Percentiles rank a stretch among this genome's conserved stretches.
These are phyloP conservation scores for Drosophila navojoa DNA, from an alignment of 1,140 invertebrate species.

Conservation along the genomic window DNA sequence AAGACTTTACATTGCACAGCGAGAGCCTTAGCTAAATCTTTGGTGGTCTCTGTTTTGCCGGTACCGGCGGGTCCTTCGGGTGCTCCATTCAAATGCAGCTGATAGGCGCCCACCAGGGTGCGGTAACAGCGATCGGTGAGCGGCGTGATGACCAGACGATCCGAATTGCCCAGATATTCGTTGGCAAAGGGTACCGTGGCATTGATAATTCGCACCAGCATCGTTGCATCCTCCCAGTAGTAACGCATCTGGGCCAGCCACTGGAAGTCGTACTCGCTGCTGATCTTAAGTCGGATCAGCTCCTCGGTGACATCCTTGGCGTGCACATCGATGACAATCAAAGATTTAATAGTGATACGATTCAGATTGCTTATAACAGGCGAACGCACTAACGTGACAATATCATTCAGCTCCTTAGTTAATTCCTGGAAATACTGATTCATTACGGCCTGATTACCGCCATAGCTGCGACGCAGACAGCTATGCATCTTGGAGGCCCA, in stretches of 20 bases:
- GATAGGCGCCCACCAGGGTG: constrained; percentile 94
- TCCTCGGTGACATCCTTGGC: constrained; percentile 94
- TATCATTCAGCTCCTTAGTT: constrained; percentile 87
- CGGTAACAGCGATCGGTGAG: constrained; percentile 94
- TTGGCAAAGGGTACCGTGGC: constrained; percentile 94
- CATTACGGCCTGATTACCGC: constrained; percentile 85
- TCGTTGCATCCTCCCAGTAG: constrained; percentile 93
- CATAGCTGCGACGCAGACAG: constrained; percentile 85
- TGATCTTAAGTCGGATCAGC: constrained; percentile 88
- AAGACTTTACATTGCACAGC: constrained; percentile 97
- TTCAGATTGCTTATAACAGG: constrained; percentile 86
- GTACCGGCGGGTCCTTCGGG: constrained; percentile 95
- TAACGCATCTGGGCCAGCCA: constrained; percentile 96
- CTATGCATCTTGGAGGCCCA: constrained; percentile 93
- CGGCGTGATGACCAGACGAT: constrained; percentile 91
- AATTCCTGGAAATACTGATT: constrained; percentile 85
- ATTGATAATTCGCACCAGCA: constrained; percentile 94
- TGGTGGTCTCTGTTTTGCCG: constrained; percentile 95
- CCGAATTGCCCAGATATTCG: constrained; percentile 94
- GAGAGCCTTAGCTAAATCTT: constrained; percentile 94
- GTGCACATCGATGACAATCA: constrained; percentile 96
- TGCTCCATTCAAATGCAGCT: constrained; percentile 93
- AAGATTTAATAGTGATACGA: constrained; percentile 92
- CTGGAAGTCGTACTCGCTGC: constrained; percentile 92
- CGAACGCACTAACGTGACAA: constrained; percentile 87